phyloP scores from a whole-genome alignment of 1,140 invertebrate genomes.

The Nomia melanderi region DNA sequence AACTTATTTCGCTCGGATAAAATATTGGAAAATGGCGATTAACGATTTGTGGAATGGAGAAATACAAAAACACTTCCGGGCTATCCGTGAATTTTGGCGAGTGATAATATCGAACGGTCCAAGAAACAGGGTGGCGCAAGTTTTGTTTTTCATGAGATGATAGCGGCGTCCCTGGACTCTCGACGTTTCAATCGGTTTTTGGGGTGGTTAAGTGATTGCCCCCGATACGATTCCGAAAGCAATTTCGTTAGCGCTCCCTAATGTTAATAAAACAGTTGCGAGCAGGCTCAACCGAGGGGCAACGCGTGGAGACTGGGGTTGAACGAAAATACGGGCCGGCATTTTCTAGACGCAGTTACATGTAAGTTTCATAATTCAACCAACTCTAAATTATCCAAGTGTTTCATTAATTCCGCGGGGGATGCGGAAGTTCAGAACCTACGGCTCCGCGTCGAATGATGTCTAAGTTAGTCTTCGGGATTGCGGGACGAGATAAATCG shows the following conservation, averaged over 20 bases:
- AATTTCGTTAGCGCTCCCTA: constrained; percentile 16
- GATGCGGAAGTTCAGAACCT: too few relatives aligned
- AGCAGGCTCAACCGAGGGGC: neutral
- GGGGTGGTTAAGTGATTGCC: neutral
- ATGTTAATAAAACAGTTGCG: constrained; percentile 8
- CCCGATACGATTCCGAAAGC: neutral
- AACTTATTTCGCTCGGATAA: too few relatives aligned
- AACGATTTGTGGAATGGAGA: too few relatives aligned
- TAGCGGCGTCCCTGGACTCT: neutral
- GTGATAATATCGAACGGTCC: too few relatives aligned
- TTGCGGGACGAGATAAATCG: too few relatives aligned
- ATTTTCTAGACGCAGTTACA: too few relatives aligned
- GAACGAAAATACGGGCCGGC: neutral
- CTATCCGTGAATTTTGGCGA: too few relatives aligned
- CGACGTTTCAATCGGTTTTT: neutral
- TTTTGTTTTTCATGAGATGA: too few relatives aligned
- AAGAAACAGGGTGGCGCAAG: too few relatives aligned
- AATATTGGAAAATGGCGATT: too few relatives aligned
- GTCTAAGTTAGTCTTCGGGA: too few relatives aligned
- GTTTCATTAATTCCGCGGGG: neutral
- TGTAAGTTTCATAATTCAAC: neutral
- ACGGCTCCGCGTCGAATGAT: neutral
- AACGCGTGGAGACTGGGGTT: neutral
- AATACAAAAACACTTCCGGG: too few relatives aligned
- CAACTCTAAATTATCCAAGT: neutral